phyloP scores from a whole-genome alignment of 2,888 invertebrate species.

The Yponomeuta malinellus region DNA sequence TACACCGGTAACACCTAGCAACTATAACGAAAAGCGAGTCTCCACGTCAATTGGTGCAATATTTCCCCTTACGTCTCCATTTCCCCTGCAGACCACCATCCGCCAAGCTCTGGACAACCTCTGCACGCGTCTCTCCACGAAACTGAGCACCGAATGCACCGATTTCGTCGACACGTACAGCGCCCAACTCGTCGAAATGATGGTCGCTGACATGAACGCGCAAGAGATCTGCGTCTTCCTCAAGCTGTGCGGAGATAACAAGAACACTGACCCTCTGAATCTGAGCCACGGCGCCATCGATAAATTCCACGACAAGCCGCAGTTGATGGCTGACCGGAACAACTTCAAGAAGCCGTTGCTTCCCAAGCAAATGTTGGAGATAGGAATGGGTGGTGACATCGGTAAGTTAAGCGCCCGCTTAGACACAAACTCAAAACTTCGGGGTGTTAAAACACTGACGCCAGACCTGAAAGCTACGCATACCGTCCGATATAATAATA shows the following conservation, averaged over 20 bases:
- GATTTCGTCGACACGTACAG: slow-evolving; percentile 87
- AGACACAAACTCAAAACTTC: no score
- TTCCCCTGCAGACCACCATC: slow-evolving; percentile 77
- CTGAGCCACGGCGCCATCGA: slow-evolving; percentile 38
- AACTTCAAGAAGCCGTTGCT: slow-evolving; percentile 47
- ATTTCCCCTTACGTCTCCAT: no score
- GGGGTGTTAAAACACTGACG: no score
- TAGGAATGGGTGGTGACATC: slow-evolving; percentile 43
- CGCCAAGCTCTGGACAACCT: slow-evolving; percentile 80
- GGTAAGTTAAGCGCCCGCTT: slow-evolving; percentile 46
- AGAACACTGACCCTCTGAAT: slow-evolving; percentile 41
- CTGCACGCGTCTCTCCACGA: slow-evolving; percentile 80
- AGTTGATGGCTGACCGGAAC: slow-evolving; percentile 52
- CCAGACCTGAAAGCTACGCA: no score
- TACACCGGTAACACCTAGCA: no score
- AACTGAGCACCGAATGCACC: slow-evolving; percentile 80
- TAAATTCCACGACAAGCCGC: slow-evolving; percentile 54
- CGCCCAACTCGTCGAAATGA: slow-evolving; percentile 84
- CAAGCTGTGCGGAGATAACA: slow-evolving; percentile 79
- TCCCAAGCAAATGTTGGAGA: slow-evolving; percentile 47
- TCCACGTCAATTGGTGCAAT: no score
- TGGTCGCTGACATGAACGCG: slow-evolving; percentile 81
- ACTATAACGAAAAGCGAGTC: no score
- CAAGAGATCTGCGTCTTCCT: slow-evolving; percentile 83
- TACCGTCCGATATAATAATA: no score